These are phyloP conservation scores for Hyalella azteca DNA, from an alignment of 2,888 invertebrate species.

Conservation along the genomic window DNA sequence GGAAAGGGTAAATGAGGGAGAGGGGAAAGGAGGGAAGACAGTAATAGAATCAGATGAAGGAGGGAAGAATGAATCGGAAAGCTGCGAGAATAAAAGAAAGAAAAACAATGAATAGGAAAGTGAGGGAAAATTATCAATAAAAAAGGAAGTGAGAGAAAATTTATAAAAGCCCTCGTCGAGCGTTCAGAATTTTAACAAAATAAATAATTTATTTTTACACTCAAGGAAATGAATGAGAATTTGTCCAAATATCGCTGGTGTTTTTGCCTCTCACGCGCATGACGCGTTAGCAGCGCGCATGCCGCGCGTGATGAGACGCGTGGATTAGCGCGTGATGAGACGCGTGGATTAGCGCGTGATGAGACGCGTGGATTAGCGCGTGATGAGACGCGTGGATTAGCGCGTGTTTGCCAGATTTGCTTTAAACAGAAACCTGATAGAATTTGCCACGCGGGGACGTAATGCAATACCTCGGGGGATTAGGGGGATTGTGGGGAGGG, in stretches of 20 bases:
- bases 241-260: no score
- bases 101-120: background rate
- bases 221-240: no score
- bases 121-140: background rate
- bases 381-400: slow-evolving; percentile 23
- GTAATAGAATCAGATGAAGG: background rate
- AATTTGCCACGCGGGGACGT: background rate
- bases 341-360: no score
- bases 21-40: background rate
- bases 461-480: slow-evolving; percentile 20
- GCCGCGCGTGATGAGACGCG: no score
- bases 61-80: background rate
- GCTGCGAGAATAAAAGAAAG: background rate
- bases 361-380: slow-evolving; percentile 26
- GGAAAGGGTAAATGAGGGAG: background rate
- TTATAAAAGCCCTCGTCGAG: no score
- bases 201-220: no score
- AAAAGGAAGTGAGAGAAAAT: no score
- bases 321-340: no score
- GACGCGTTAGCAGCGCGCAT: no score
- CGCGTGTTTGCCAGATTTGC: slow-evolving; percentile 2
- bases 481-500: slow-evolving; percentile 5
- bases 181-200: no score
- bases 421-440: slow-evolving; percentile 15
- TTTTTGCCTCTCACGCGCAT: no score